Base-by-base conservation (phyloP, 2,113 vertebrate genomes). In the Macquaria australasica region DNA sequence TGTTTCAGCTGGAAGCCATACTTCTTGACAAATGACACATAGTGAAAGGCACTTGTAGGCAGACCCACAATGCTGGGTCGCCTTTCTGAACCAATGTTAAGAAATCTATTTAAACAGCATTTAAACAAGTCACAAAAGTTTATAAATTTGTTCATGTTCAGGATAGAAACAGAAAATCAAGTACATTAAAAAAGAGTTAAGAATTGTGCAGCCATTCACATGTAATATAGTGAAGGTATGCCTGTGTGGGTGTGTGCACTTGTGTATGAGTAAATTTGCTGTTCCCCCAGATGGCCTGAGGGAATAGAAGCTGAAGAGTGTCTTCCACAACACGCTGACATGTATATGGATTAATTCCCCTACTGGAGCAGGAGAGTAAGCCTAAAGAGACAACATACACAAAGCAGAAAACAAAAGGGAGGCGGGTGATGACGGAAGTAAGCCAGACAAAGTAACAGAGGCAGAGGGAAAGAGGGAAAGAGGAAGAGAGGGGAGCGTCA, bases 311-410 rank as follows among this genome's bases (percentile, higher is more conserved):
- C 69, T 84, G 72, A 68, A 79, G 73, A 77, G 67, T 59, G 79
- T 76, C 63, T 92, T 83, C 60, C 77, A 73, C 85, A 87, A 81
- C 58, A 88, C 8, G 0, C 72, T 83, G 85, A 91, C 86, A 87
- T 80, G 59, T 74, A 87, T 70, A 90, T 72, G 59, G 79, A 92
- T 88, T 84, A 53, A 81, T 83, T 82, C 50, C 31, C 53, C 77
- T 59, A 53, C 48, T 62, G 72, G 62, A 84, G 83, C 72, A 67
- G 75, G 28, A 88, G 66, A 85, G 77, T 14, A 85, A 77, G 73
- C 43, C 87, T 39, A 14, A 79, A 85, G 88, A 90, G 72, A 86
- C 71, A 66, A 86, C 68, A 51, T 9, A 73, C 76, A 85, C 71
- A 82, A 70, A 73, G 77, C 79, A 85, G 68, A 70, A 79, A 91